These are phyloP conservation scores for Zoanthus gigantus DNA, from an alignment of 92 coral and sea anemone genomes.

Conservation along the genomic window DNA sequence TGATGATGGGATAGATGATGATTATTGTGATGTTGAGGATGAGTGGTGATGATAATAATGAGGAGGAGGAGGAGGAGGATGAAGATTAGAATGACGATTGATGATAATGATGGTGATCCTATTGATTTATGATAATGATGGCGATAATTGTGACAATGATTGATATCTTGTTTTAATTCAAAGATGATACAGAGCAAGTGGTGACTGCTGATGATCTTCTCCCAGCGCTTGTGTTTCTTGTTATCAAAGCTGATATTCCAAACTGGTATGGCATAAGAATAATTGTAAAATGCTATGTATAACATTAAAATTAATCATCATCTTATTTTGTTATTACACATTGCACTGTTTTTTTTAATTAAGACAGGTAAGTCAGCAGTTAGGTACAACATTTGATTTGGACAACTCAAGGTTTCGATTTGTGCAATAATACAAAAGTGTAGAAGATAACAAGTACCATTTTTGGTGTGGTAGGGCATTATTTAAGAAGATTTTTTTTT, in stretches of 20 bases:
- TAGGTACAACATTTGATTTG: not conserved
- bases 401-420: not conserved
- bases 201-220: conserved; percentile 96
- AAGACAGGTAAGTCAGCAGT: no score
- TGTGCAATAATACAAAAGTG: not conserved
- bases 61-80: no score
- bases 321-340: no score
- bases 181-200: conserved; percentile 78
- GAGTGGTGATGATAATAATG: no score
- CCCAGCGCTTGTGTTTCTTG: conserved; percentile 92
- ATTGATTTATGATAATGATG: no score
- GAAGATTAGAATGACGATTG: no score
- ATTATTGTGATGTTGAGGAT: no score
- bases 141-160: not conserved
- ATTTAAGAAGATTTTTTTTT: conserved; percentile 14
- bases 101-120: no score
- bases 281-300: no score
- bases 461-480: conserved; percentile 3
- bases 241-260: conserved; percentile 95
- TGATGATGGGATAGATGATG: no score
- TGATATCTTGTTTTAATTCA: not conserved
- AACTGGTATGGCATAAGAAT: conserved; percentile 79
- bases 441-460: conserved; percentile 26
- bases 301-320: no score
- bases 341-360: no score